Conservation (phyloP, 2,888 invertebrate species). For the Clistopyga incitator region DNA sequence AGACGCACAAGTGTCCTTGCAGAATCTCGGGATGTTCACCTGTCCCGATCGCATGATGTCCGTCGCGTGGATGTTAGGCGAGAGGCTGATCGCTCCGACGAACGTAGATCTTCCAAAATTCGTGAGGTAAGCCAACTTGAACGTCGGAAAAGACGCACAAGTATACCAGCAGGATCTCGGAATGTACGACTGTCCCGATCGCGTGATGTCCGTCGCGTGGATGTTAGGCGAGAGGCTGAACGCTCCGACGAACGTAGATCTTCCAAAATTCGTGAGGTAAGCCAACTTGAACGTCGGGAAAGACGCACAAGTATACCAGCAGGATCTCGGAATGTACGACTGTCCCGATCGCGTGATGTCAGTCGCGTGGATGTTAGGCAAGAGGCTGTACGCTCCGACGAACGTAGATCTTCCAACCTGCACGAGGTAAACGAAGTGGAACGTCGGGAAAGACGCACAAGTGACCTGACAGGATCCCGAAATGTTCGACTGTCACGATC, state of each 20-base stretch:
- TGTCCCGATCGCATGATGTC: background rate
- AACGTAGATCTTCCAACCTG: slow-evolving; percentile 30
- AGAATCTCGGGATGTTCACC: background rate
- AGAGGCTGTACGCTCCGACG: slow-evolving; percentile 9
- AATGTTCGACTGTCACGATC: background rate
- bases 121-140: background rate
- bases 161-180: background rate
- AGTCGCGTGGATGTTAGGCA: background rate
- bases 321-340: slow-evolving; percentile 29
- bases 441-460: slow-evolving; percentile 20
- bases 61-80: background rate
- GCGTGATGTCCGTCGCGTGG: background rate
- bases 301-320: slow-evolving; percentile 3
- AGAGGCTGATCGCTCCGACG: background rate
- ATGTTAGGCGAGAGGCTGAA: background rate
- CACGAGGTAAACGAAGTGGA: slow-evolving; percentile 21
- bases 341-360: background rate
- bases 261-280: slow-evolving; percentile 15
- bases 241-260: background rate
- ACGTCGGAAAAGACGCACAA: background rate
- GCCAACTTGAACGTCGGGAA: slow-evolving; percentile 21
- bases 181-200: background rate
- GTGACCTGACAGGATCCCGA: background rate
- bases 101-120: background rate
- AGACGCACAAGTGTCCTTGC: background rate